Conservation (phyloP, 1,140 invertebrate genomes). For the Zaprionus taronus region DNA sequence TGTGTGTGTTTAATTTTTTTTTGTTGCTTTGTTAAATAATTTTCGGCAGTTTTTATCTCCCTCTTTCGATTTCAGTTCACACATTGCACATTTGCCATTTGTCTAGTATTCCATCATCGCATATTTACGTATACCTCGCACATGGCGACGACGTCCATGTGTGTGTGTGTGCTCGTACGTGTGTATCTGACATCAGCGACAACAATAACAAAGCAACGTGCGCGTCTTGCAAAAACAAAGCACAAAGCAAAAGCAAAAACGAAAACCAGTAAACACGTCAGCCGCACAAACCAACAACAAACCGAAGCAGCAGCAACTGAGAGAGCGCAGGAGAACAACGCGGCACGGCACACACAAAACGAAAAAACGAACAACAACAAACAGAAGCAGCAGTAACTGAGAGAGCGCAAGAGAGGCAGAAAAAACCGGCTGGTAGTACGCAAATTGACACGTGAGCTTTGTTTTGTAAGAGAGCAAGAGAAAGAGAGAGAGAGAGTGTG, state of each 20-base stretch:
- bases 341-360: background rate
- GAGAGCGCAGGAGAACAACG: background rate
- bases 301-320: constrained; percentile 13
- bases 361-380: background rate
- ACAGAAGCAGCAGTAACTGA: constrained; percentile 2
- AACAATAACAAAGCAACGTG: constrained; percentile 76
- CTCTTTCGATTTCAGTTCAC: constrained; percentile 38
- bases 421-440: constrained; percentile 56
- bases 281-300: constrained; percentile 42
- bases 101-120: constrained; percentile 30
- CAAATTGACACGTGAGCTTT: constrained; percentile 58
- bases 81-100: constrained; percentile 46
- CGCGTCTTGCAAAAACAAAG: constrained; percentile 55
- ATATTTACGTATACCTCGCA: constrained; percentile 20
- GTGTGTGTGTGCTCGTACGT: constrained; percentile 32
- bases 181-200: constrained; percentile 72
- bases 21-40: constrained; percentile 55
- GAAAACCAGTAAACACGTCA: constrained; percentile 71
- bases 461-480: constrained; percentile 5
- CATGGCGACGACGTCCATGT: background rate
- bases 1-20: constrained; percentile 10
- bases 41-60: constrained; percentile 33
- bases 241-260: constrained; percentile 47
- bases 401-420: constrained; percentile 13
- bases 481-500: constrained; percentile 23